Evolutionary conservation across 53 echinoderm and acorn worm genomes (phyloP), one percentile per base, ranked within the genome.

Genomic region (Holothuria scabra): DNA sequence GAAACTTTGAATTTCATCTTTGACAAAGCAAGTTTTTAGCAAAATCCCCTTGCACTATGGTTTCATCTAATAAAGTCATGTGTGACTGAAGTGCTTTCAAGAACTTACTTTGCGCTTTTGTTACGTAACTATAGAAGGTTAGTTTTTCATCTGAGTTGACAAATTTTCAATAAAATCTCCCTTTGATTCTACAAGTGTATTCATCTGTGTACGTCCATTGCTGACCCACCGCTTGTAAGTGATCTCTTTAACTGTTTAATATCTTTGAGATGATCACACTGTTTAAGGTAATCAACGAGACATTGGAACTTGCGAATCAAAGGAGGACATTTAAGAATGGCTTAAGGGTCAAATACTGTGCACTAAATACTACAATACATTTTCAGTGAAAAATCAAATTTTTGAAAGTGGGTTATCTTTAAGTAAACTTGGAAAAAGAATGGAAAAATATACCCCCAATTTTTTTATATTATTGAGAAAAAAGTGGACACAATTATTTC

Each of bases 41-140:
- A 76, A 91, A 91, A 67, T 91, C 91, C 38, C 91, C 91, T 79
- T 91, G 87, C 13, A 91, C 34, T 37, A 91, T 87, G 19, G 70
- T 60, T 41, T 88, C 83, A 63, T 70, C 63, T 44, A 83, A 20
- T 20, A 80, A 79, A 63, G 65, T 75, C 83, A 90, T 59, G 1
- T n/a, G n/a, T 28, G 86, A 21, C 61, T 86, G 86, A 0, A 90
- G 65, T 5, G 58, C 32, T 65, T 82, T 90, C 90, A 90, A 82
- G 74, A 86, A 90, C 28, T 4, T 13, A 66, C 85, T 89, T 56
- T 84, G 85, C 8, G 80, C 25, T 67, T 89, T 89, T 20, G 89
- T 69, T 28, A 80, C 79, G 66, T 59, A 84, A 56, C 76, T 85
- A 66, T 89, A 85, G 19, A 84, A 57, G 14, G 89, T 89, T 60